These are phyloP conservation scores for Myrmophylax atrothorax DNA, from an alignment of 2,113 vertebrate species.

Conservation along the genomic window DNA sequence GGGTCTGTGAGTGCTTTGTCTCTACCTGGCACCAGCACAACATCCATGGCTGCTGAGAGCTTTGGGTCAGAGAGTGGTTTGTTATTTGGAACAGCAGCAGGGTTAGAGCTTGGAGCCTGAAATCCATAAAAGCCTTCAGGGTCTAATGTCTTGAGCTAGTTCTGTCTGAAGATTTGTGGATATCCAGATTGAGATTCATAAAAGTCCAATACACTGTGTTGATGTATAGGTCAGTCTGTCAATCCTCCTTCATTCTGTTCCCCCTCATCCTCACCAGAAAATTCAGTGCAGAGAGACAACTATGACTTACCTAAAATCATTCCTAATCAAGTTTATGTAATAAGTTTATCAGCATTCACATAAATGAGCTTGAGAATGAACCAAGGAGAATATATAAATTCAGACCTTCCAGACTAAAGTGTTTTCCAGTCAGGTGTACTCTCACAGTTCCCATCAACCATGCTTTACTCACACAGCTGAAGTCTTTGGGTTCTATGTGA, in stretches of 20 bases:
- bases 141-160: background rate
- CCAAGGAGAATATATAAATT: background rate
- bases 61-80: background rate
- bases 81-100: background rate
- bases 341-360: background rate
- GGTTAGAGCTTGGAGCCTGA: background rate
- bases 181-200: accelerated
- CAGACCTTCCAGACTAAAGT: background rate
- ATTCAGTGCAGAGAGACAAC: background rate
- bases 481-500: background rate
- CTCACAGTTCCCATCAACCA: background rate
- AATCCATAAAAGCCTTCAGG: background rate
- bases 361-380: background rate
- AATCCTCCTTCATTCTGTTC: background rate
- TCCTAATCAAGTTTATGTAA: background rate
- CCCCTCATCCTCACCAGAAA: background rate
- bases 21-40: background rate
- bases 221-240: background rate
- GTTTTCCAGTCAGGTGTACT: background rate
- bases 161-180: background rate
- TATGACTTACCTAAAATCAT: background rate
- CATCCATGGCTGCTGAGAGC: background rate
- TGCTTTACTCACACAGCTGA: background rate
- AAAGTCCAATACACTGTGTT: too few species aligned
- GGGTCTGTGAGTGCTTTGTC: background rate